phyloP scores from a whole-genome alignment of 1,140 invertebrate genomes.

The Heliconius himera region DNA sequence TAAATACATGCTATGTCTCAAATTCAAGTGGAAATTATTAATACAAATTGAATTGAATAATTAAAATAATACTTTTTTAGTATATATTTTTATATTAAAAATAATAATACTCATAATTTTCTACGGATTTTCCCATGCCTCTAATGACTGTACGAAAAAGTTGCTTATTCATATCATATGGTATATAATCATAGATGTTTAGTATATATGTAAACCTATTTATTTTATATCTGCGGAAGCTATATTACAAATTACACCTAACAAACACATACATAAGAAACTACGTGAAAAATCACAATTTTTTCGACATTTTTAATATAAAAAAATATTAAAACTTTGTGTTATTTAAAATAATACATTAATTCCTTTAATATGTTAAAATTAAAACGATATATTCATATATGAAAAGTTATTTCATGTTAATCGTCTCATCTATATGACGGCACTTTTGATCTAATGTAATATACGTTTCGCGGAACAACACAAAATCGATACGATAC shows the following conservation, averaged over 20 bases:
- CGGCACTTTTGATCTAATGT: not conserved
- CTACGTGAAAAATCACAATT: not conserved
- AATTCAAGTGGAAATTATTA: no score
- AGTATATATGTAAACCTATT: not conserved
- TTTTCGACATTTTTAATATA: not conserved
- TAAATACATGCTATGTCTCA: no score
- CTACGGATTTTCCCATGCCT: not conserved
- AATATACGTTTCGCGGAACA: not conserved
- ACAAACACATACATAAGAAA: not conserved
- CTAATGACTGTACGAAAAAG: not conserved
- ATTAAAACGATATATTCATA: not conserved
- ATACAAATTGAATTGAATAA: not conserved
- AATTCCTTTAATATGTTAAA: no score
- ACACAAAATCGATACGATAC: not conserved
- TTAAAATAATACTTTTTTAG: not conserved
- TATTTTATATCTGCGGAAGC: not conserved
- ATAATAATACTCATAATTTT: not conserved
- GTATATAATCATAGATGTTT: constrained; percentile 5
- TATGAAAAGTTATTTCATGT: not conserved
- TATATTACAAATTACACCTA: not conserved
- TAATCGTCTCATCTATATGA: not conserved
- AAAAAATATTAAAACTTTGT: not conserved
- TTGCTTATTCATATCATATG: not conserved
- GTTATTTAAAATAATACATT: not conserved
- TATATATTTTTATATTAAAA: not conserved